Percentiles rank a stretch among this genome's conserved stretches.
These are phyloP conservation scores for Osmerus eperlanus DNA, from an alignment of 2,113 vertebrate species.

Conservation along the genomic window DNA sequence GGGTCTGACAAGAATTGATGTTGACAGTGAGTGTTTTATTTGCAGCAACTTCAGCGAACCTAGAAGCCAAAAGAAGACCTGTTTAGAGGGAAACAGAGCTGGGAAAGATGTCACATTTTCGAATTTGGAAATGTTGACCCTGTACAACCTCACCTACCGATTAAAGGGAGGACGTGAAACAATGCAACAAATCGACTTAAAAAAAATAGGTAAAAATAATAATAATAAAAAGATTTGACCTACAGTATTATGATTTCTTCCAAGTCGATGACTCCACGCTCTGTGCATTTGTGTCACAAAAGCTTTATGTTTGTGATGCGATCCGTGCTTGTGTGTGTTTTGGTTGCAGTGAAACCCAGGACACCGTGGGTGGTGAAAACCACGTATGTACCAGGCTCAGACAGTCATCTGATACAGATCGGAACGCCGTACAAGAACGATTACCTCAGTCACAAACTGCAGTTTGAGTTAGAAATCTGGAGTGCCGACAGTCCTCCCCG, in stretches of 20 bases:
- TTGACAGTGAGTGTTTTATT: not conserved
- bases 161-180: slow-evolving; percentile 10
- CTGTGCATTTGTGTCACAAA: no score
- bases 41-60: not conserved
- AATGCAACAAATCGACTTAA: slow-evolving; percentile 3
- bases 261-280: no score
- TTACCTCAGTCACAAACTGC: slow-evolving; percentile 34
- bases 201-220: slow-evolving; percentile 45
- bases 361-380: slow-evolving; percentile 50
- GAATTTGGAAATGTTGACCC: rapidly evolving
- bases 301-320: no score
- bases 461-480: slow-evolving; percentile 51
- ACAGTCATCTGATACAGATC: slow-evolving; percentile 29
- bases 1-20: no score
- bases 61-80: not conserved
- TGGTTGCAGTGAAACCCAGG: slow-evolving; percentile 58
- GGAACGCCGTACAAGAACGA: slow-evolving; percentile 40
- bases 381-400: slow-evolving; percentile 4
- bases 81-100: not conserved
- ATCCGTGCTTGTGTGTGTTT: no score
- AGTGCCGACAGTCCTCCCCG: not conserved
- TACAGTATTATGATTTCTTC: no score
- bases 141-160: not conserved
- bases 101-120: slow-evolving; percentile 21
- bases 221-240: not conserved